These are phyloP conservation scores for Telmatherina bonti DNA, from an alignment of 2,797 vertebrate species.

Conservation along the genomic window DNA sequence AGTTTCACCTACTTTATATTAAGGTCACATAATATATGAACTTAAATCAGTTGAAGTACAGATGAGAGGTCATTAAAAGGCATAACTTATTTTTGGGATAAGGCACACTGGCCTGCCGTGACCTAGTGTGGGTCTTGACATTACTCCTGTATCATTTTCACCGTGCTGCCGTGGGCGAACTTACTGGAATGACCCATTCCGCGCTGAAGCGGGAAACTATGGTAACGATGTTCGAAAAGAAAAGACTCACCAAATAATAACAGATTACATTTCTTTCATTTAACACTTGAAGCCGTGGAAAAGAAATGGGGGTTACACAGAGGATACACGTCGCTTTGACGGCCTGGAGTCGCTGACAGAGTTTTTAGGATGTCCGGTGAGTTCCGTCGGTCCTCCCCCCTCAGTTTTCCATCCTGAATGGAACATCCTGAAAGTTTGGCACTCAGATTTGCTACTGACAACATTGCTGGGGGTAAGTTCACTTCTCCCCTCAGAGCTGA, in stretches of 20 bases:
- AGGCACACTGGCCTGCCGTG: constrained; percentile 39
- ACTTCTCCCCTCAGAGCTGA: constrained; percentile 9
- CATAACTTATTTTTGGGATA: constrained; percentile 58
- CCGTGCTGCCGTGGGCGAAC: constrained; percentile 25
- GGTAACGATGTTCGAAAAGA: neutral
- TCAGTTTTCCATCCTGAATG: constrained; percentile 54
- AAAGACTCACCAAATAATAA: neutral
- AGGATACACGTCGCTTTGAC: neutral
- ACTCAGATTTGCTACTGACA: constrained; percentile 51
- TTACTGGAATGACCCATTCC: constrained; percentile 58
- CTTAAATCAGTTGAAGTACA: constrained; percentile 15
- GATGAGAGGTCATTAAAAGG: constrained; percentile 39
- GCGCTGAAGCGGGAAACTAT: neutral
- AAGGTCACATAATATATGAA: constrained; percentile 3
- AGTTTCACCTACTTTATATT: neutral
- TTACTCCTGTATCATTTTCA: constrained; percentile 50
- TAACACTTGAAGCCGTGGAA: neutral
- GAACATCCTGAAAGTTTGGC: constrained; percentile 72
- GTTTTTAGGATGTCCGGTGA: constrained; percentile 42
- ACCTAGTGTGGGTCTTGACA: constrained; percentile 53
- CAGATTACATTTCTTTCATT: no score
- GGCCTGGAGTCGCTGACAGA: constrained; percentile 17
- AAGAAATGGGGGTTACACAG: accelerated
- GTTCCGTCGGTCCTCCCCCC: constrained; percentile 26
- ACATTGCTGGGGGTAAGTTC: constrained; percentile 73